Conservation (phyloP, 2,888 invertebrate genomes). For the Beris morrisii region DNA sequence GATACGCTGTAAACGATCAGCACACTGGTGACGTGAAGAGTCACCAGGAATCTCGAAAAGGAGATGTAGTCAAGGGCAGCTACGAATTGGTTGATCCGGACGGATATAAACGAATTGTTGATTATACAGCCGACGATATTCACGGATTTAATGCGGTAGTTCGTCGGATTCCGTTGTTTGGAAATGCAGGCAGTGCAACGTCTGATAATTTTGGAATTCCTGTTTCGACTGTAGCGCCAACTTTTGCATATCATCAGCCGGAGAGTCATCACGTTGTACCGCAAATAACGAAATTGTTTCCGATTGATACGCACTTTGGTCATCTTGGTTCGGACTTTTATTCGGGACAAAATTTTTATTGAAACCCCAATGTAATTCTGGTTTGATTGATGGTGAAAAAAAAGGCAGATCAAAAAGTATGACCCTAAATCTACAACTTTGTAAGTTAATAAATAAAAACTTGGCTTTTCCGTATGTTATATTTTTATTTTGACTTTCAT, state of each 20-base stretch:
- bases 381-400: background rate
- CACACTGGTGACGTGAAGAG: constrained; percentile 54
- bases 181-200: background rate
- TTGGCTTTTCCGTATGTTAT: too few species aligned
- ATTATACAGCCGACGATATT: constrained; percentile 54
- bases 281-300: background rate
- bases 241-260: background rate
- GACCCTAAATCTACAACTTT: too few species aligned
- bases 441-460: too few species aligned
- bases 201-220: background rate
- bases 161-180: constrained; percentile 42
- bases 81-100: constrained; percentile 55
- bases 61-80: constrained; percentile 54
- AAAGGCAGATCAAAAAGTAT: too few species aligned
- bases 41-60: constrained; percentile 54
- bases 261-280: background rate
- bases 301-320: background rate
- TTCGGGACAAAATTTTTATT: background rate
- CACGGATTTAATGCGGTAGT: constrained; percentile 57
- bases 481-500: too few species aligned
- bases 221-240: background rate
- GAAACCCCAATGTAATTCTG: background rate
- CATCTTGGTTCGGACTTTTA: background rate
- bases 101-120: constrained; percentile 54
- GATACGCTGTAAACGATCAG: constrained; percentile 49